Base-by-base conservation (phyloP, 1,140 invertebrate genomes). In the Potamilus streckersoni region DNA sequence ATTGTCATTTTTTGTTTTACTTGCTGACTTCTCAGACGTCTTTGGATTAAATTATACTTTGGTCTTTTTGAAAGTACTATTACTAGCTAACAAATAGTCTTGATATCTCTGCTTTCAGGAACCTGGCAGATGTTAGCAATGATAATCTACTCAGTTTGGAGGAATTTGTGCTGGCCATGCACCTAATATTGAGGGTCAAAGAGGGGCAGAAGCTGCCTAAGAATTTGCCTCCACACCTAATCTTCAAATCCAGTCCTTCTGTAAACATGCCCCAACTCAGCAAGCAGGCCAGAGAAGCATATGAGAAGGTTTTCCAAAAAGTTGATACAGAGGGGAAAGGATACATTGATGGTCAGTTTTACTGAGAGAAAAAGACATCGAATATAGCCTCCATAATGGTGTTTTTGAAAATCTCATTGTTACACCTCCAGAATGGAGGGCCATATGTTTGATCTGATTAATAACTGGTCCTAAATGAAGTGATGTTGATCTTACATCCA, bases 91-190 rank as follows among this genome's bases (percentile, higher is more conserved):
- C 27, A 71, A 31, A 15, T 27, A n/a, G 38, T 14, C 23, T 49
- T 49, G 38, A 49, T 49, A 6, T 49, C 38, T 49, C 6, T 49
- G 1, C 17, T 75, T 80, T 58, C 81, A 87, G 86, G 86, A 86
- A 86, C 71, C 71, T 86, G 14, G 84, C 84, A 19, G 85, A 87
- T 77, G 79, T 86, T 1, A 85, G 79, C 69, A 82, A 86, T 74
- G 86, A 87, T 79, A 87, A 87, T 71, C 78, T 87, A 16, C 73
- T 87, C 27, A 83, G 83, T 79, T 83, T 86, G n/a, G 82, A 84
- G 61, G 86, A 87, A 78, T 87, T 87, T 76, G 79, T 83, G 12
- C 71, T 86, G n/a, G 82, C 81, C 31, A 84, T 87, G 84, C 84
- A 87, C 67, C 80, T 87, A 20, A 85, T 82, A 57, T 78, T 80